Base-by-base conservation (phyloP, 2,888 invertebrate genomes). In the Zaprionus lineosus region DNA sequence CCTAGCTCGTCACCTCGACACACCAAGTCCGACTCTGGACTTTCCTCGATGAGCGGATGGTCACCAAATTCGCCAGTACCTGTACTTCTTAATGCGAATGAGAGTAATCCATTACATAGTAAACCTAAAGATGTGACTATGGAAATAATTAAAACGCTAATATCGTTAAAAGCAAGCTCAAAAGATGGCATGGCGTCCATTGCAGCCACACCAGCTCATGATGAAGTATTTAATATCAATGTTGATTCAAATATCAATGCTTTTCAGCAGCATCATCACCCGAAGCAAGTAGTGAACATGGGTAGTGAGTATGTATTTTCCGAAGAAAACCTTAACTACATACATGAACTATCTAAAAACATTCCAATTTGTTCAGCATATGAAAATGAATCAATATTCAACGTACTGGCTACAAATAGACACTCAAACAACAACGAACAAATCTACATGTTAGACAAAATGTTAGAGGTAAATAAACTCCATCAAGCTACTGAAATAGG, bases 21-120 rank as follows among this genome's bases (percentile, higher is more conserved):
- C 48, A 82, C 95, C 1, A 96, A 96, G 88, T 96, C 96, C 0
- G 96, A 96, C 88, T 96, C 96, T 0, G 96, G 96, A 0, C 90
- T 96, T 43, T 96, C 96, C 0, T 96, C 96, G 3, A 94, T 96
- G 94, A 96, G 95, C 85, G 95, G 96, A 2, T 95, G 96, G 90
- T 95, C 96, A 21, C 96, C 96, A 2, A 94, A 94, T 16, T 96
- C 95, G 0, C 95, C 95, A 0, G 18, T 63, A 2, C 12, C 34
- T 3, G 21, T 29, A 9, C 21, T 39, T 6, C 15, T 43, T 3
- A 50, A 40, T 7, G 37, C 33, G 8, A 41, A 48, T n/a, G 62
- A 57, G 11, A 47, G 36, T 8, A 82, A 70, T 60, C 63, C 56
- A 1, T 66, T 68, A 24, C 26, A 64, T 2, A 43, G 31, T 9